These are phyloP conservation scores for Oncorhynchus kisutch DNA, from an alignment of 2,113 vertebrate genomes.

Conservation along the genomic window DNA sequence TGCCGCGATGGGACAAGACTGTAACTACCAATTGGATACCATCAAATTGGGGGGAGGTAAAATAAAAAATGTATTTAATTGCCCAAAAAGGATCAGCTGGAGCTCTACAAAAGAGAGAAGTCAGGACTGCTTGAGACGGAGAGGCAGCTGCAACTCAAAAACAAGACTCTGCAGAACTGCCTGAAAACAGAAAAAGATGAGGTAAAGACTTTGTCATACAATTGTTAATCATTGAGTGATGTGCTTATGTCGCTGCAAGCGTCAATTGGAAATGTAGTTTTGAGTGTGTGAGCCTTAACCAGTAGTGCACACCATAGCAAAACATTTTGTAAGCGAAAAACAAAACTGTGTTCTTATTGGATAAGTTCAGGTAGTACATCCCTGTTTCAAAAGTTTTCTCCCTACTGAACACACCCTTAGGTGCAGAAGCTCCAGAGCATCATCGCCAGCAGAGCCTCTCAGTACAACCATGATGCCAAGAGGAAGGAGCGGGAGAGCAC, in stretches of 20 bases:
- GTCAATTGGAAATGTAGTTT: background rate
- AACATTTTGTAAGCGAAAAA: no score
- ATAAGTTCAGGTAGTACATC: background rate
- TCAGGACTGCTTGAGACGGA: slow-evolving; percentile 89
- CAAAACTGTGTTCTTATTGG: no score
- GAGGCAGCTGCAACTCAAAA: slow-evolving; percentile 90
- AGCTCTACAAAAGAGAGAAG: slow-evolving; percentile 87
- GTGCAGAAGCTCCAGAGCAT: slow-evolving; percentile 94
- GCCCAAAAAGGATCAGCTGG: slow-evolving; percentile 86
- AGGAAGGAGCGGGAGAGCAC: slow-evolving; percentile 91
- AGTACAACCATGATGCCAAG: slow-evolving; percentile 95
- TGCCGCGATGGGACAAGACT: no score
- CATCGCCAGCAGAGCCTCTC: slow-evolving; percentile 90
- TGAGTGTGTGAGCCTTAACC: background rate
- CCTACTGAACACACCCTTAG: slow-evolving; percentile 61
- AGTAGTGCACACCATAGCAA: no score
- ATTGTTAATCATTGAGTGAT: background rate
- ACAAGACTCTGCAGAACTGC: slow-evolving; percentile 88
- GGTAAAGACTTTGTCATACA: slow-evolving; percentile 65
- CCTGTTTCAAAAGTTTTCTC: no score
- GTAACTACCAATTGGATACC: no score
- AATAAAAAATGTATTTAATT: slow-evolving; percentile 11
- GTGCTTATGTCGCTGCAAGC: background rate
- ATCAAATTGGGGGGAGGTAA: no score
- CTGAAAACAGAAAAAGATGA: slow-evolving; percentile 97